A percentile compares a stretch with the other conserved stretches of the same genome.
Conservation (phyloP, 2,888 invertebrate species). For the Apodemia hepburni region DNA sequence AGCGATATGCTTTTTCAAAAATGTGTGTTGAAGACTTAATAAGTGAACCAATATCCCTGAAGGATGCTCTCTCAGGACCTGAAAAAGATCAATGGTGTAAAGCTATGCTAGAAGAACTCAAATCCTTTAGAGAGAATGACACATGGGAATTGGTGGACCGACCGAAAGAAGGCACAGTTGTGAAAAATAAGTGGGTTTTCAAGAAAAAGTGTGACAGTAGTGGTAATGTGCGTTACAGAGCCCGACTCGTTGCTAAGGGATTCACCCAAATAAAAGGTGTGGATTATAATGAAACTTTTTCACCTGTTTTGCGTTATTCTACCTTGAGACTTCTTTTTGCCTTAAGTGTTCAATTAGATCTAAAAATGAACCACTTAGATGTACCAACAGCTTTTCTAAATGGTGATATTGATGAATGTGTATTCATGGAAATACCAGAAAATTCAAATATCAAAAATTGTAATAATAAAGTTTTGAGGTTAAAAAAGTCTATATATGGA, state of each 20-base stretch:
- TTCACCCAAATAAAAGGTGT: conserved; percentile 15
- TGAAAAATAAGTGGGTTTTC: conserved; percentile 20
- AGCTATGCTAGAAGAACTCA: background rate
- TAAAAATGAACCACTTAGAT: no score
- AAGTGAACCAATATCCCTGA: background rate
- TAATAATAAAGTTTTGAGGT: no score
- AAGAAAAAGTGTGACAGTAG: conserved; percentile 15
- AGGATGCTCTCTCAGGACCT: background rate
- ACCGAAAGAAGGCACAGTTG: background rate
- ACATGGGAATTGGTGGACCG: background rate
- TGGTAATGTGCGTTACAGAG: conserved; percentile 21
- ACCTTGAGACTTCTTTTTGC: conserved; percentile 29
- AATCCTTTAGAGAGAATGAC: conserved; percentile 10
- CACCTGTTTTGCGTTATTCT: conserved; percentile 28
- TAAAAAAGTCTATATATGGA: no score
- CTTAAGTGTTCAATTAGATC: no score
- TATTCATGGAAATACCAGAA: no score
- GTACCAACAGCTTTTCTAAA: no score
- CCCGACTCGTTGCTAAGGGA: conserved; percentile 32
- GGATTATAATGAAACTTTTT: conserved; percentile 21
- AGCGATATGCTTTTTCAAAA: background rate
- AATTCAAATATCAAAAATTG: no score
- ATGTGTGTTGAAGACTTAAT: background rate
- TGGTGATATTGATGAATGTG: no score
- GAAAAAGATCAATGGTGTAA: background rate